These are phyloP conservation scores for Peromyscus californicus DNA, from an alignment of 2,113 vertebrate species.

Conservation along the genomic window DNA sequence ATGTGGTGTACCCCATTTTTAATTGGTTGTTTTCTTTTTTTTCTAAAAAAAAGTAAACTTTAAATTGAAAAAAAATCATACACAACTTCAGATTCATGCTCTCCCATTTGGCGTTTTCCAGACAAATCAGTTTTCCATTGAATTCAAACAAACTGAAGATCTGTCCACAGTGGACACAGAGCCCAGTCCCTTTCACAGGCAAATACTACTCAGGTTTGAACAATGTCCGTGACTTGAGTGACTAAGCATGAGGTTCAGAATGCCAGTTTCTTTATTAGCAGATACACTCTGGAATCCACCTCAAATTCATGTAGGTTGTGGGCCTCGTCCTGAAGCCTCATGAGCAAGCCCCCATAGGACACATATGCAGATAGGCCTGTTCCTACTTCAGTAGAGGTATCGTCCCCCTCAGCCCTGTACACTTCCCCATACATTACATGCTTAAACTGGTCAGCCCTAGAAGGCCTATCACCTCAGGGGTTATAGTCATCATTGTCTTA, in stretches of 20 bases:
- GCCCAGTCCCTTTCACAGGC: neutral
- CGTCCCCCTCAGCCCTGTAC: neutral
- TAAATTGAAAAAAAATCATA: slow-evolving; percentile 62
- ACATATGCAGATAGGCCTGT: slow-evolving; percentile 62
- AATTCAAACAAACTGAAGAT: slow-evolving; percentile 20
- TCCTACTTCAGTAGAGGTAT: neutral
- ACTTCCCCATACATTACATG: neutral
- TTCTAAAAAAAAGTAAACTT: slow-evolving; percentile 73
- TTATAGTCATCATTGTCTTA: neutral
- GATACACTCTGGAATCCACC: slow-evolving; percentile 97
- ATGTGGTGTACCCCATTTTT: no score
- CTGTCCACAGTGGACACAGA: neutral
- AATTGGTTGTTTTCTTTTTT: neutral
- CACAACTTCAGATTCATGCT: slow-evolving; percentile 47
- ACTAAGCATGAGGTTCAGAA: neutral
- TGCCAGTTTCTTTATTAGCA: slow-evolving; percentile 90
- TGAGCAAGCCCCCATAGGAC: slow-evolving; percentile 97
- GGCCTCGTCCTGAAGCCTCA: slow-evolving; percentile 98
- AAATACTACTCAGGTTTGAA: neutral
- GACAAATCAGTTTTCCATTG: neutral
- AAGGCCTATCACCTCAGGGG: slow-evolving; percentile 93
- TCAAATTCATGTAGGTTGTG: slow-evolving; percentile 99
- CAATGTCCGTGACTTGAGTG: neutral
- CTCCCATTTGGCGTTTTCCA: neutral
- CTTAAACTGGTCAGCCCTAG: slow-evolving; percentile 85